These are phyloP conservation scores for Macrosiphum euphorbiae DNA, from an alignment of 2,888 invertebrate genomes.

Conservation along the genomic window DNA sequence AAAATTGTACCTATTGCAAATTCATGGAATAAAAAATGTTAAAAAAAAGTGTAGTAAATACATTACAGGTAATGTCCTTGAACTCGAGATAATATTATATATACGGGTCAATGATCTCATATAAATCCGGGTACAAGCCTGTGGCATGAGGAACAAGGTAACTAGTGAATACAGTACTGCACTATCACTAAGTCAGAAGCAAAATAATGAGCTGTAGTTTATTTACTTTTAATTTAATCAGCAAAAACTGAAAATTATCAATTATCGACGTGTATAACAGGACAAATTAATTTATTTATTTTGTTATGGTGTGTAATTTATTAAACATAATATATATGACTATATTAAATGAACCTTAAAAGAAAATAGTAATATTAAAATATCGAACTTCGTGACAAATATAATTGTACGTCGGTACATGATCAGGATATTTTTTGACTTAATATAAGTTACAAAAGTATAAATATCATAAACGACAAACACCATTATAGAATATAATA, in stretches of 20 bases:
- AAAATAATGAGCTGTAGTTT: background rate
- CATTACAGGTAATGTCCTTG: slow-evolving; percentile 42
- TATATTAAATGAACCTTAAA: background rate
- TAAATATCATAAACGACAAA: background rate
- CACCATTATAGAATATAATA: background rate
- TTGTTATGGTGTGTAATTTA: no score
- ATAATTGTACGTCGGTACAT: background rate
- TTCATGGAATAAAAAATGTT: background rate
- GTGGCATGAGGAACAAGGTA: background rate
- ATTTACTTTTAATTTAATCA: background rate
- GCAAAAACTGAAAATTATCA: background rate
- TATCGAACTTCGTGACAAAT: background rate
- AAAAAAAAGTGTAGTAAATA: background rate
- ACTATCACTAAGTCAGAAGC: background rate
- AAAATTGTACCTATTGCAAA: background rate
- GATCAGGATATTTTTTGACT: background rate
- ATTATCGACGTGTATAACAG: background rate
- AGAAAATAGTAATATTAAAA: background rate
- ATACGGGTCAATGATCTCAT: slow-evolving; percentile 28
- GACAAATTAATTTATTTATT: no score
- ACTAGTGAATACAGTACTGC: background rate
- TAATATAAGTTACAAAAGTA: background rate
- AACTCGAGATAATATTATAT: slow-evolving; percentile 46
- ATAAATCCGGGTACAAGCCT: background rate
- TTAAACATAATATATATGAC: background rate